phyloP scores from a whole-genome alignment of 2,113 vertebrate genomes.

The Donacobius atricapilla region DNA sequence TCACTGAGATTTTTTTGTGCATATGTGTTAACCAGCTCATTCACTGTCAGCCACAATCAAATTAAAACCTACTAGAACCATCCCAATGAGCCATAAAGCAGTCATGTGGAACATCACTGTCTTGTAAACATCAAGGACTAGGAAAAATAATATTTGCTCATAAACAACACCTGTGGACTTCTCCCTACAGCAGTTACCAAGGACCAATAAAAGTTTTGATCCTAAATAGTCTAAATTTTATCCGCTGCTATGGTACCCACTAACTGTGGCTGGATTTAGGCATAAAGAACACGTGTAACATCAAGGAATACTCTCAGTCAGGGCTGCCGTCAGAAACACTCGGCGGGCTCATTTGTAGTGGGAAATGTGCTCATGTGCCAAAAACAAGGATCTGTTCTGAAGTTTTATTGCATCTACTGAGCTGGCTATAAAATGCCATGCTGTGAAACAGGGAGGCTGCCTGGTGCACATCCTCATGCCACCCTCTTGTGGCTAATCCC shows the following conservation, averaged over 20 bases:
- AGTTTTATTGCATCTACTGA: not conserved
- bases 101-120: not conserved
- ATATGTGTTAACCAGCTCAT: not conserved
- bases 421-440: not conserved
- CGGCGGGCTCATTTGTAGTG: not conserved
- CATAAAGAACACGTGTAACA: not conserved
- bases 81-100: not conserved
- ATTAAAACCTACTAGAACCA: not conserved
- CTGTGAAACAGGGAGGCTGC: not conserved
- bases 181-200: not conserved
- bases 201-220: not conserved
- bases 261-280: not conserved
- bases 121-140: conserved; percentile 18
- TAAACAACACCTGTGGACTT: conserved; percentile 30
- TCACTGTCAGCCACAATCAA: not conserved
- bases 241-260: accelerated
- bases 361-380: not conserved
- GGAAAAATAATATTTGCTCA: conserved; percentile 25
- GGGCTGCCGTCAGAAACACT: not conserved
- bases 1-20: not conserved
- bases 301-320: not conserved
- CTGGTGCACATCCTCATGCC: conserved; percentile 38
- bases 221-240: not conserved
- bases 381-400: not conserved
- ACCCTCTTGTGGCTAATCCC: conserved; percentile 52